phyloP scores from a whole-genome alignment of 2,113 vertebrate species.

The Alces alces region DNA sequence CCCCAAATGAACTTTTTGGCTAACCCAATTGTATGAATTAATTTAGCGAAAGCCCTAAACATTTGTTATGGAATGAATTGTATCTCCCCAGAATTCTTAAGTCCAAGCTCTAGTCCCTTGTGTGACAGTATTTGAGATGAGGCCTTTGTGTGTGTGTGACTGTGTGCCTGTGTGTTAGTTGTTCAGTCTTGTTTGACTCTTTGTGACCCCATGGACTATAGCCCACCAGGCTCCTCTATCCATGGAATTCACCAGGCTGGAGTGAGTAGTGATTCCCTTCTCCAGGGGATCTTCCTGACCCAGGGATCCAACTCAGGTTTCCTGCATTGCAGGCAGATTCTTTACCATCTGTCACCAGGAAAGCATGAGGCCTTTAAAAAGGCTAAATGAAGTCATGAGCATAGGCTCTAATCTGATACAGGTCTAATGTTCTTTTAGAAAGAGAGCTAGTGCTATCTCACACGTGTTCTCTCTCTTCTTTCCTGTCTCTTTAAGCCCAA shows the following conservation, averaged over 20 bases:
- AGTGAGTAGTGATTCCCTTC: background rate
- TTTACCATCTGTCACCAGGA: background rate
- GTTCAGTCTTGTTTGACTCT: background rate
- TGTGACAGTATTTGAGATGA: background rate
- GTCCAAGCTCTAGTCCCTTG: background rate
- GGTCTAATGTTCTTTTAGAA: background rate
- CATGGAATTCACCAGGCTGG: background rate
- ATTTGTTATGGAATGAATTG: background rate
- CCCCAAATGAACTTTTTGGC: background rate
- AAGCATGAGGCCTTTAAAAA: background rate
- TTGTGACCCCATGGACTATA: background rate
- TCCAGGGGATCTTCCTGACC: background rate
- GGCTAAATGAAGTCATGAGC: background rate
- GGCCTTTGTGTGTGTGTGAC: background rate
- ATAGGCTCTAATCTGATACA: fast-evolving
- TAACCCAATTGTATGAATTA: background rate
- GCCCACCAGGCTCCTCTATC: background rate
- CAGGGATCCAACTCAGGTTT: background rate
- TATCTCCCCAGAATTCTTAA: background rate
- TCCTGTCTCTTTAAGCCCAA: background rate
- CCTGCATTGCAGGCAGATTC: background rate
- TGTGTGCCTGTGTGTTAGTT: background rate
- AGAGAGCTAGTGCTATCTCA: background rate
- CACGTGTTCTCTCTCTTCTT: background rate
- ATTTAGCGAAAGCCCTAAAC: background rate